A percentile compares a stretch with the other conserved stretches of the same genome.
phyloP scores from a whole-genome alignment of 2,888 invertebrate genomes.

The Andrena bucephala region DNA sequence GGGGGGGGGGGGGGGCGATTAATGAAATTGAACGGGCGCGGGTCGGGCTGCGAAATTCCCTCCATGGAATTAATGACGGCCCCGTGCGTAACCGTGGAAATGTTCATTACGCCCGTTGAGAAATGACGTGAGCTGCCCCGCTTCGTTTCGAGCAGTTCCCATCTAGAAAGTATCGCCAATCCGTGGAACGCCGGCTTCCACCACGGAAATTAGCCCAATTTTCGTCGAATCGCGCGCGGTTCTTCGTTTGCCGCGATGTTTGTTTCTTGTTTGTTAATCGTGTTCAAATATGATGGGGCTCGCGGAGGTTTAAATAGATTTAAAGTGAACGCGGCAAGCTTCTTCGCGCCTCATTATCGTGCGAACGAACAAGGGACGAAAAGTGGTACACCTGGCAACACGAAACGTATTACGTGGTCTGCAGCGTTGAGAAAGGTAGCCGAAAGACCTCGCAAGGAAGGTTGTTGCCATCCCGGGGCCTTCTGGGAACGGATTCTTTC shows the following conservation, averaged over 20 bases:
- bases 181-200: constrained; percentile 3
- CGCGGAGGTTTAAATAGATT: background rate
- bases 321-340: background rate
- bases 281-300: background rate
- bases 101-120: constrained; percentile 60
- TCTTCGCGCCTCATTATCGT: background rate
- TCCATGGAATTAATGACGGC: constrained; percentile 65
- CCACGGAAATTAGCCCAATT: constrained; percentile 39
- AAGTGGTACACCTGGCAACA: background rate
- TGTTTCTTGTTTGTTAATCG: no score
- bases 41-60: constrained; percentile 57
- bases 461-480: constrained; percentile 27
- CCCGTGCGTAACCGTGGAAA: constrained; percentile 56
- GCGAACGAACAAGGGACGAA: background rate
- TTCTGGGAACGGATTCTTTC: constrained; percentile 52
- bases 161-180: constrained; percentile 54
- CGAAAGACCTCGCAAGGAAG: constrained; percentile 26
- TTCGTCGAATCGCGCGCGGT: constrained; percentile 15
- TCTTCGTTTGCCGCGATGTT: no score
- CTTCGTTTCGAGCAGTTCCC: constrained; percentile 50
- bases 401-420: constrained; percentile 12
- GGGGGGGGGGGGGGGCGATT: constrained; percentile 66
- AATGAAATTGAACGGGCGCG: constrained; percentile 71
- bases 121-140: constrained; percentile 48
- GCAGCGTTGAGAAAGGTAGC: constrained; percentile 11